These are phyloP conservation scores for Linurgus olivaceus DNA, from an alignment of 2,797 vertebrate species.

Conservation along the genomic window DNA sequence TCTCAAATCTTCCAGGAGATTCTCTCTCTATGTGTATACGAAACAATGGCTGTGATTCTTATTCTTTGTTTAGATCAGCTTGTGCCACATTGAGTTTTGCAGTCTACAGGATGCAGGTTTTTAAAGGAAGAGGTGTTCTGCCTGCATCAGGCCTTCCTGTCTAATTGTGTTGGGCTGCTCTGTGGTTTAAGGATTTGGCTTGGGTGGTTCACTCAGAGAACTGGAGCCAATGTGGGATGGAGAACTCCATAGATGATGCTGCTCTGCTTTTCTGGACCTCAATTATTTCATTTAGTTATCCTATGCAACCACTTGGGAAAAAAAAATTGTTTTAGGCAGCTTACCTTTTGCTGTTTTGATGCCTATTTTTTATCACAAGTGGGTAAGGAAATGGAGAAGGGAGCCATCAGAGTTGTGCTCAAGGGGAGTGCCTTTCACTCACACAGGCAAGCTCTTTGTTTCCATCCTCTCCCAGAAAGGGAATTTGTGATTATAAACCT, in stretches of 20 bases:
- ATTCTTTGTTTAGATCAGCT: neutral
- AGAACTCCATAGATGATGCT: neutral
- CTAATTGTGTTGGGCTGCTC: neutral
- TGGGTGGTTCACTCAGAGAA: neutral
- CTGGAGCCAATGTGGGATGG: neutral
- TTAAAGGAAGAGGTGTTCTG: neutral
- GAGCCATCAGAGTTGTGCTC: neutral
- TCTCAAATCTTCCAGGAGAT: neutral
- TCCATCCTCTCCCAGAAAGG: neutral
- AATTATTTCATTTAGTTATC: neutral
- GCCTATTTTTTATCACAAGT: neutral
- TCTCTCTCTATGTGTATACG: neutral
- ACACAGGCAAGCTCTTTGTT: neutral
- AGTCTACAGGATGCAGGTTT: neutral
- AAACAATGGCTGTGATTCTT: neutral
- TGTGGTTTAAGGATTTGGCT: neutral
- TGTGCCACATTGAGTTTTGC: neutral
- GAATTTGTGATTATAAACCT: neutral
- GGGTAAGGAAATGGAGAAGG: neutral
- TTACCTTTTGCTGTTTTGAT: neutral
- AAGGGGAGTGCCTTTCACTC: neutral
- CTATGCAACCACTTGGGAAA: rapidly evolving
- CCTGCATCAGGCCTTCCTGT: neutral
- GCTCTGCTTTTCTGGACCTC: neutral
- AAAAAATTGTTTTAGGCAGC: rapidly evolving